These are phyloP conservation scores for Prolemur simus DNA, from an alignment of 2,113 vertebrate genomes.

Conservation along the genomic window DNA sequence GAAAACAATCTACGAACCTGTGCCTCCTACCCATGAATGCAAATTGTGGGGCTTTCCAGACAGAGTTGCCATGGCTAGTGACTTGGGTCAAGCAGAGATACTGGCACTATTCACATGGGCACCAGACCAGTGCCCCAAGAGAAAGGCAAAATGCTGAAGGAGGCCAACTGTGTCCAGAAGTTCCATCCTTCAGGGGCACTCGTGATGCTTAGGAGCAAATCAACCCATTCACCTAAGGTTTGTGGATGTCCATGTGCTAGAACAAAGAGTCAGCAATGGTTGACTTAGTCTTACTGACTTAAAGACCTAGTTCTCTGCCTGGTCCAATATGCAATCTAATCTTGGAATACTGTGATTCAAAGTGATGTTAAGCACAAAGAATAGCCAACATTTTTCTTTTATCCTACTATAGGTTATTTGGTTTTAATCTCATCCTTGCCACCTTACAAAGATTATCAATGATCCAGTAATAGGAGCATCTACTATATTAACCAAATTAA, in stretches of 20 bases:
- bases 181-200: background rate
- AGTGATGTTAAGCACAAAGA: background rate
- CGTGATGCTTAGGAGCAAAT: background rate
- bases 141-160: background rate
- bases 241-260: background rate
- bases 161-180: background rate
- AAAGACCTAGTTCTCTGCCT: background rate
- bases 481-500: background rate
- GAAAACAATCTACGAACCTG: background rate
- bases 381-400: background rate
- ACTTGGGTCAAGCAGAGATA: background rate
- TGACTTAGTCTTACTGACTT: background rate
- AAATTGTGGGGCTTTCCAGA: background rate
- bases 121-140: background rate
- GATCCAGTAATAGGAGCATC: background rate
- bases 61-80: background rate
- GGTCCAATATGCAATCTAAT: too few relatives aligned
- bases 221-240: background rate
- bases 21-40: background rate
- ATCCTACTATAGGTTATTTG: background rate
- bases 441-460: background rate
- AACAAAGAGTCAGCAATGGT: background rate
- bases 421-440: background rate
- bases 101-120: rapidly evolving
- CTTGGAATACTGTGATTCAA: background rate